Percentiles rank a stretch among this genome's conserved stretches.
phyloP scores from a whole-genome alignment of 2,113 vertebrate species.

The Illadopsis cleaveri region DNA sequence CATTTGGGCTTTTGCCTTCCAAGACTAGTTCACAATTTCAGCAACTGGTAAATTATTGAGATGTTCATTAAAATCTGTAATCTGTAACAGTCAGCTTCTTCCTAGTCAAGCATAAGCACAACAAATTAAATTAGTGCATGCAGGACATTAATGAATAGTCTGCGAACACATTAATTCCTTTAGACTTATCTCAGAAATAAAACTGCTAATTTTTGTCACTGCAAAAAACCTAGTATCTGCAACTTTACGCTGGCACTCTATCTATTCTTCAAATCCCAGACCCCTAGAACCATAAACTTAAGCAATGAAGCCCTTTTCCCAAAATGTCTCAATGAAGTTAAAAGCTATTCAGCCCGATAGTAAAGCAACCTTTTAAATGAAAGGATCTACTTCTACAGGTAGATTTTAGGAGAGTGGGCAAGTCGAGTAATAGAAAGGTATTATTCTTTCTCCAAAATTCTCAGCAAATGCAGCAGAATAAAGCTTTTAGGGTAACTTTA shows the following conservation, averaged over 20 bases:
- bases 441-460: conserved; percentile 20
- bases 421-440: not conserved
- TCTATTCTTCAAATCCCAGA: not conserved
- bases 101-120: not conserved
- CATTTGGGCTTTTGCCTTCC: conserved; percentile 4
- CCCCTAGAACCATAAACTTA: not conserved
- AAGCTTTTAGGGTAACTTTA: conserved; percentile 62
- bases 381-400: conserved; percentile 19
- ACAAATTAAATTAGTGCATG: conserved; percentile 12
- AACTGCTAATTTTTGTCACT: not conserved
- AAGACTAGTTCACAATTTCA: conserved; percentile 13
- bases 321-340: not conserved
- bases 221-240: not conserved
- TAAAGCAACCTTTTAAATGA: not conserved
- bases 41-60: conserved; percentile 49
- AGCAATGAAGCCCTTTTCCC: not conserved
- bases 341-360: not conserved
- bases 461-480: not conserved
- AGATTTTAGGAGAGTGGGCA: conserved; percentile 23
- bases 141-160: conserved; percentile 2
- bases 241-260: not conserved
- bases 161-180: not conserved
- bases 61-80: conserved; percentile 55
- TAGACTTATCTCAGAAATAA: conserved; percentile 2
- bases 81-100: conserved; percentile 19